Evolutionary conservation across 2,113 vertebrate species (phyloP).

Genomic region (Salvelinus fontinalis): DNA sequence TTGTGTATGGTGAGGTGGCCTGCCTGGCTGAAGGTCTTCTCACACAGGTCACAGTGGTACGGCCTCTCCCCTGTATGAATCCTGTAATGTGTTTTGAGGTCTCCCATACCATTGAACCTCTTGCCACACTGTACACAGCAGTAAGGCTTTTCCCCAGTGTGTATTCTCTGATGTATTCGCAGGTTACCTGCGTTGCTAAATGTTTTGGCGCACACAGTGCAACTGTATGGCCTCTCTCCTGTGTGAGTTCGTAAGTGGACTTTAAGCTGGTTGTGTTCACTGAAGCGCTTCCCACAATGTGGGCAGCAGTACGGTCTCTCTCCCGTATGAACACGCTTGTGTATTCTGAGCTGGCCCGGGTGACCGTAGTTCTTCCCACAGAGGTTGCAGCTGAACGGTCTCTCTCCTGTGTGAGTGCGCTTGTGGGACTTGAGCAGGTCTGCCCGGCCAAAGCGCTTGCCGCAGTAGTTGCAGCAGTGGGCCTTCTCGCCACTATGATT

Average conservation of each 20-base stretch:
- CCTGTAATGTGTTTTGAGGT: conserved; percentile 73
- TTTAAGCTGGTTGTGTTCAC: conserved; percentile 74
- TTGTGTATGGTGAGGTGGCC: conserved; percentile 77
- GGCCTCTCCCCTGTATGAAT: conserved; percentile 76
- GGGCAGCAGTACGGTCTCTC: conserved; percentile 72
- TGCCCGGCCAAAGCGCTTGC: conserved; percentile 65
- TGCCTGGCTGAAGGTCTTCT: conserved; percentile 74
- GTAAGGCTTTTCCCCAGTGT: conserved; percentile 74
- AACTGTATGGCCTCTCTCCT: conserved; percentile 69
- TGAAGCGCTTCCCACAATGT: conserved; percentile 70
- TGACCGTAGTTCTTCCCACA: conserved; percentile 72
- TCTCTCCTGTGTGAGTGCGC: conserved; percentile 70
- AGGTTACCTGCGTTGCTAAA: conserved; percentile 73
- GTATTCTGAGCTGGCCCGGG: conserved; percentile 71
- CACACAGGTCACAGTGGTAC: conserved; percentile 72
- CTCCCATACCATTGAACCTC: conserved; percentile 67
- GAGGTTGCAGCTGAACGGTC: conserved; percentile 65
- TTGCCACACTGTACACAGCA: conserved; percentile 74
- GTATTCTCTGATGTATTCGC: conserved; percentile 71
- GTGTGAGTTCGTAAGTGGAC: conserved; percentile 75
- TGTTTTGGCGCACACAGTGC: conserved; percentile 67
- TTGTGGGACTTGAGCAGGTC: conserved; percentile 71
- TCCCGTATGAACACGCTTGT: conserved; percentile 72
- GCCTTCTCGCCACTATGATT: conserved; percentile 58
- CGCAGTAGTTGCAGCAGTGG: conserved; percentile 65